Evolutionary conservation across 2,113 vertebrate species (phyloP), one percentile per base, ranked within the genome.

Genomic region (Pyrgilauda ruficollis): DNA sequence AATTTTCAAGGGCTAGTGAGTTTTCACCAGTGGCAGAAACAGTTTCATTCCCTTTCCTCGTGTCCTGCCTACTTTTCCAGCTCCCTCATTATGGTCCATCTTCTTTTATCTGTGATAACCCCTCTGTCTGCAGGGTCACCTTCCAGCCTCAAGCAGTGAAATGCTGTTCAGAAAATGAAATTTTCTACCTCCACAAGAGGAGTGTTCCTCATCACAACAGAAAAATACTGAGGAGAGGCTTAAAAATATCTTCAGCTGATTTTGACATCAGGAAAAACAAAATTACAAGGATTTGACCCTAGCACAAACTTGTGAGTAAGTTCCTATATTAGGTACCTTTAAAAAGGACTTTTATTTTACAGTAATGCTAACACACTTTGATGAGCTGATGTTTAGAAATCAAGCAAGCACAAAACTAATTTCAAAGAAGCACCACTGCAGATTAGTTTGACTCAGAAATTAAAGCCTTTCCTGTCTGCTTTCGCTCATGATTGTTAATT

Each of bases 401-500:
- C 43, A 82, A 82, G 28, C 37, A 82, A 90, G 15, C n/a, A 74
- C 74, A 39, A 62, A 87, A 49, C 49, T 77, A 61, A 76, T 87
- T 94, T 91, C 53, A 41, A 47, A 87, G 33, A 19, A 85, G 12
- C 66, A 22, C 15, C 20, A 64, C 2, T 56, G n/a, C 27, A 64
- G 35, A 75, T 75, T 43, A 87, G 15, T 64, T 90, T 85, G 62
- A 31, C 5, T 31, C 41, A 46, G 85, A 79, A 95, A 87, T 68
- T 37, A 23, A 87, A 84, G 58, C 22, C 24, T 76, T 95, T 61
- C 62, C 58, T 84, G 79, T 85, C 62, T 91, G 84, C 41, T 96
- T 95, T 87, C 3, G 0, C n/a, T 72, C 41, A 14, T 62, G 67
- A 53, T 80, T 53, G 63, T 93, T 92, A 94, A 90, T 95, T 94